phyloP scores from a whole-genome alignment of 35 echinoderm and acorn worm genomes.

The Apostichopus californicus region DNA sequence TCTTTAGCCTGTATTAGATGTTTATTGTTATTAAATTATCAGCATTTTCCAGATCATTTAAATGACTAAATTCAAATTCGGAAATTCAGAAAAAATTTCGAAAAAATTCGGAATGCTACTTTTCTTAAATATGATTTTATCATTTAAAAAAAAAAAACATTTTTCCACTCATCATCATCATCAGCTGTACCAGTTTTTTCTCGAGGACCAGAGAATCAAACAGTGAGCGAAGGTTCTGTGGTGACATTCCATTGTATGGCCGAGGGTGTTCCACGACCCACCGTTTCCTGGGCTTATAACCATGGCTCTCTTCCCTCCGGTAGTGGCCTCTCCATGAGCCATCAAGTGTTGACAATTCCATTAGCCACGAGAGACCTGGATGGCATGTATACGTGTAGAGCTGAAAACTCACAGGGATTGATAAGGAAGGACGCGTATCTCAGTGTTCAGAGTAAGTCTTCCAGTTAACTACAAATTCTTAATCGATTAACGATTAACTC shows the following conservation, averaged over 20 bases:
- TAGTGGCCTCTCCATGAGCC: constrained; percentile 59
- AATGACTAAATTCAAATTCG: not conserved
- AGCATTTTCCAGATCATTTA: not conserved
- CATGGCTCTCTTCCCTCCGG: constrained; percentile 63
- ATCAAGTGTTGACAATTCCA: constrained; percentile 60
- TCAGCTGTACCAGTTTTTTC: constrained; percentile 76
- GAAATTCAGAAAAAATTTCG: no score
- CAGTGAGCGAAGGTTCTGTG: constrained; percentile 69
- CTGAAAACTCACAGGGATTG: constrained; percentile 69
- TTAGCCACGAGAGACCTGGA: constrained; percentile 31
- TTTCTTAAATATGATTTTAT: no score
- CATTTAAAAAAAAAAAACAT: no score
- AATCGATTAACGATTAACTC: not conserved
- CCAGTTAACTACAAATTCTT: not conserved
- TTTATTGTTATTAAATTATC: no score
- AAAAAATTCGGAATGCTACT: no score
- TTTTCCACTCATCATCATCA: not conserved
- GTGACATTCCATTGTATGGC: constrained; percentile 79
- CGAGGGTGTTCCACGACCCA: constrained; percentile 60
- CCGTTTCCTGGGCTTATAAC: constrained; percentile 76
- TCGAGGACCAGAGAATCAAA: constrained; percentile 60
- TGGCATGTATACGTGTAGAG: constrained; percentile 77
- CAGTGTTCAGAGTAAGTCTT: constrained; percentile 68
- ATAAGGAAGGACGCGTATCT: constrained; percentile 53
- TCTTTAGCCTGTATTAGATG: no score